phyloP scores from a whole-genome alignment of 2,888 invertebrate genomes.

The Ophraella communa region DNA sequence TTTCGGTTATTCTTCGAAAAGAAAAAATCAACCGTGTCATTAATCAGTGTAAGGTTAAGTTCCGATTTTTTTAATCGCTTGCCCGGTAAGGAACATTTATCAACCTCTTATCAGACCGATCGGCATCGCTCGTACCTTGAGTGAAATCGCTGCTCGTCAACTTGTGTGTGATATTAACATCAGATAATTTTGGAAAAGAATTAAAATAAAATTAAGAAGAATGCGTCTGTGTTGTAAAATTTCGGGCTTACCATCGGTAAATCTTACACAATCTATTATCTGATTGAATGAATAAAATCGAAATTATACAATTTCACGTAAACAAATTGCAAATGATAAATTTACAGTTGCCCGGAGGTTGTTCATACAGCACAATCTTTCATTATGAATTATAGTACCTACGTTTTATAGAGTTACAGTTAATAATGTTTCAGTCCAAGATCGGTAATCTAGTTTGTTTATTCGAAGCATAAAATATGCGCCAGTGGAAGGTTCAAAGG shows the following conservation, averaged over 20 bases:
- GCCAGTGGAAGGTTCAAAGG: not conserved
- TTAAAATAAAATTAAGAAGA: not conserved
- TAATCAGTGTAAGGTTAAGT: constrained; percentile 18
- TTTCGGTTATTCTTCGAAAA: constrained; percentile 18
- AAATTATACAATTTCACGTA: too few relatives aligned
- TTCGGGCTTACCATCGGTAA: too few relatives aligned
- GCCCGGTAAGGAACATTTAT: constrained; percentile 12
- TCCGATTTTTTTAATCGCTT: constrained; percentile 12
- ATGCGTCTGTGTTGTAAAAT: not conserved
- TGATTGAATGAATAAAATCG: too few relatives aligned
- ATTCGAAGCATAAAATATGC: not conserved
- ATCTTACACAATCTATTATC: too few relatives aligned
- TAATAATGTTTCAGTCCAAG: not conserved
- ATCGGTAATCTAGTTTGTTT: not conserved
- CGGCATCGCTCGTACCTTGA: not conserved
- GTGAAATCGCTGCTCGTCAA: constrained; percentile 3
- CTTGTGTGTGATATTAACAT: not conserved
- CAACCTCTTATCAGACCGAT: constrained; percentile 16
- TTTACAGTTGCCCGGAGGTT: too few relatives aligned
- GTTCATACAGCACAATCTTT: too few relatives aligned
- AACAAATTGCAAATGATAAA: too few relatives aligned
- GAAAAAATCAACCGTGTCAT: constrained; percentile 5
- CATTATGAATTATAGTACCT: too few relatives aligned
- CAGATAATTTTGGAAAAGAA: not conserved
- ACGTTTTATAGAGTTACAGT: not conserved